Evolutionary conservation across 2,888 invertebrate species (phyloP).

Genomic region (Chymomyza caudatula): DNA sequence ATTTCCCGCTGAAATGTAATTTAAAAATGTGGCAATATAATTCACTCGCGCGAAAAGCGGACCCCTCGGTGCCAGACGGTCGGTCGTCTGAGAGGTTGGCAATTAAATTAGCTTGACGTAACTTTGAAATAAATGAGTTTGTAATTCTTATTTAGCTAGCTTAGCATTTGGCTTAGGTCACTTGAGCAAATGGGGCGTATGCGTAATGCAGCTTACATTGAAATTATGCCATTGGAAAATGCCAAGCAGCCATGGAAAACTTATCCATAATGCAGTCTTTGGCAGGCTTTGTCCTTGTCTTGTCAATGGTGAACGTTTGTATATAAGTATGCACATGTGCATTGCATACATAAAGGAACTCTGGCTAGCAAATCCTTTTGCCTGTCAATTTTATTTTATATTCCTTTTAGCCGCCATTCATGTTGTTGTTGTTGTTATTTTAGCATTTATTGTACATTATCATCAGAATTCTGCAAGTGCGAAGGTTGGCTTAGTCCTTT

Average conservation of each 20-base stretch:
- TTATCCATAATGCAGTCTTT: background rate
- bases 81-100: background rate
- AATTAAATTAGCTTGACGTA: conserved; percentile 8
- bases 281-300: conserved; percentile 22
- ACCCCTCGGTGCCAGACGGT: background rate
- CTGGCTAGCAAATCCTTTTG: conserved; percentile 27
- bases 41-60: background rate
- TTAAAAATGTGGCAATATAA: conserved; percentile 14
- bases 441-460: background rate
- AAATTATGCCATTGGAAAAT: background rate
- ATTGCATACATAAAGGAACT: conserved; percentile 13
- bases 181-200: conserved; percentile 1
- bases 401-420: conserved; percentile 19
- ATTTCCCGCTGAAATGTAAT: conserved; percentile 8
- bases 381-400: conserved; percentile 54
- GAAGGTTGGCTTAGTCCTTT: conserved; percentile 1
- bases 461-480: conserved; percentile 29
- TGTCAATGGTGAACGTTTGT: conserved; percentile 33
- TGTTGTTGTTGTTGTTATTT: conserved; percentile 1
- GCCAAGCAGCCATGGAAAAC: background rate
- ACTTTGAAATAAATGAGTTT: background rate
- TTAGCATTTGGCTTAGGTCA: conserved; percentile 11
- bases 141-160: background rate
- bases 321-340: conserved; percentile 14
- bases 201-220: conserved; percentile 13